A percentile compares a stretch with the other conserved stretches of the same genome.
These are phyloP conservation scores for Heliothis subflexa DNA, from an alignment of 1,140 invertebrate species.

Conservation along the genomic window DNA sequence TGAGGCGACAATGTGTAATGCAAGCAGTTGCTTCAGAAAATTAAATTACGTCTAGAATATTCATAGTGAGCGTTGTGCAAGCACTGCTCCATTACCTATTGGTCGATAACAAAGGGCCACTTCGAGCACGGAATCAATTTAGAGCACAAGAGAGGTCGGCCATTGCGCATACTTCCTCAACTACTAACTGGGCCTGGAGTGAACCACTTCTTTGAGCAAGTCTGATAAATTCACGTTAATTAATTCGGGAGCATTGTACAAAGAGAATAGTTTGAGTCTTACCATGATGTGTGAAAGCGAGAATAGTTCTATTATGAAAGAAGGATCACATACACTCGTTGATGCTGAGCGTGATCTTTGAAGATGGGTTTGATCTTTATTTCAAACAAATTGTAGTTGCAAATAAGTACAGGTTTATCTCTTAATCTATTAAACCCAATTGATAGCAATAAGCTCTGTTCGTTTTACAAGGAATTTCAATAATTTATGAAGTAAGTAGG, in stretches of 20 bases:
- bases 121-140: conserved; percentile 56
- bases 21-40: conserved; percentile 42
- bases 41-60: conserved; percentile 55
- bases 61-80: conserved; percentile 55
- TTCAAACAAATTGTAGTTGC: too few species aligned
- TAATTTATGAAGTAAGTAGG: too few species aligned
- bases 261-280: too few species aligned
- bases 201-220: conserved; percentile 37
- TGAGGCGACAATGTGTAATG: conserved; percentile 2
- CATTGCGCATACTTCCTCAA: conserved; percentile 49
- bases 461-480: too few species aligned
- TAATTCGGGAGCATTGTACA: not conserved
- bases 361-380: too few species aligned
- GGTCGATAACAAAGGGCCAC: conserved; percentile 53
- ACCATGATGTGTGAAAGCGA: not conserved
- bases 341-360: too few species aligned
- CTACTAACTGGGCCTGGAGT: conserved; percentile 26
- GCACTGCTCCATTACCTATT: conserved; percentile 53
- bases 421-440: too few species aligned
- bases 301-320: not conserved
- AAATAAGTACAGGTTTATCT: too few species aligned
- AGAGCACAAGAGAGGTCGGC: conserved; percentile 49
- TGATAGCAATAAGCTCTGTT: too few species aligned
- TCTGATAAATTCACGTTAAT: conserved; percentile 22
- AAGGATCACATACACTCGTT: too few species aligned